Evolutionary conservation across 2,113 vertebrate species (phyloP), one percentile per base, ranked within the genome.

Genomic region (Antennarius striatus): DNA sequence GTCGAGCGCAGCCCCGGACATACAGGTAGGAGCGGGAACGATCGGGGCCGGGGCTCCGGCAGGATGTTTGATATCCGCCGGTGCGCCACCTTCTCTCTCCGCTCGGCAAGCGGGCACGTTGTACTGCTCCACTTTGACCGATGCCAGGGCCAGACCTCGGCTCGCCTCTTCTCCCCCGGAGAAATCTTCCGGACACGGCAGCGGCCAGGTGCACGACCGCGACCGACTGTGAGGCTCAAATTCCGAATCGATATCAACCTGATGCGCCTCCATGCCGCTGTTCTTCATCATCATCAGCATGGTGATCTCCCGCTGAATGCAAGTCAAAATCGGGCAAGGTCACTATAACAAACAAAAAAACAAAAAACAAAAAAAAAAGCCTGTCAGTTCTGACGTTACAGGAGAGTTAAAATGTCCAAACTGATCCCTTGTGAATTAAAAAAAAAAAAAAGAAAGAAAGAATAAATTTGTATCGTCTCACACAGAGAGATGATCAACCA

Each of bases 191-290:
- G 94, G 93, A 81, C 94, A 95, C 68, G 95, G 95, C 87, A 94
- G 92, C 83, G 96, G 95, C 96, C 96, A 98, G 91, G 95, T 95
- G 91, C 96, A 97, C 15, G 96, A 94, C 77, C 95, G 94, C 71
- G 95, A 95, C 68, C 95, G 96, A 81, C 92, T 89, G 89, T 94
- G 95, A 65, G 95, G 94, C 84, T 95, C 94, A 81, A 95, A 97
- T 93, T 97, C 96, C 90, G 94, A 92, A 88, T 98, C 95, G 89
- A 95, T 93, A 87, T 96, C 95, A 93, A 96, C 94, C 94, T 95
- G 95, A 94, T 95, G 95, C 94, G 93, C 94, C 75, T 93, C 93
- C 90, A 94, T 93, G 45, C 86, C 88, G 77, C 88, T 63, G 91
- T 94, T 95, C 92, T 95, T 95, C 95, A 96, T 96, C 94, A 90